Percentiles rank a stretch among this genome's conserved stretches.
Evolutionary conservation across 2,797 vertebrate species (phyloP).

Genomic region (Sebastes miniatus): DNA sequence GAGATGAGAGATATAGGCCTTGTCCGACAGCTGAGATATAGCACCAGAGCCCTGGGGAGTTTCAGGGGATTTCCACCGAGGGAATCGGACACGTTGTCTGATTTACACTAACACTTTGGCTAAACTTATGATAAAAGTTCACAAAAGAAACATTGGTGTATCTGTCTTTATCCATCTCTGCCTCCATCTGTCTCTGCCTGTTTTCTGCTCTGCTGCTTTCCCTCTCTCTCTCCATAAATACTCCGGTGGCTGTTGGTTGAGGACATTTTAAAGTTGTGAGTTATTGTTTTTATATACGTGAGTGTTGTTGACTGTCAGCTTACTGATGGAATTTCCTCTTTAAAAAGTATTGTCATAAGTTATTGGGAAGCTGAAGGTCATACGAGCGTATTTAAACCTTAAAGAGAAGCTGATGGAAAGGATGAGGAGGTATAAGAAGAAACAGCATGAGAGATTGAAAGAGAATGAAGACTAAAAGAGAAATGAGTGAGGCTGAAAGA

Average conservation of each 20-base stretch:
- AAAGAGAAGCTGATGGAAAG: neutral
- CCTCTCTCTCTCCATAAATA: slow-evolving; percentile 26
- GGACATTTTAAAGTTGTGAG: slow-evolving; percentile 2
- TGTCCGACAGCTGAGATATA: slow-evolving; percentile 76
- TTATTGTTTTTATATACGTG: neutral
- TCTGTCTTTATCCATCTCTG: slow-evolving; percentile 62
- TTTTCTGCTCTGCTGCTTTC: slow-evolving; percentile 27
- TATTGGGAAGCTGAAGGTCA: neutral
- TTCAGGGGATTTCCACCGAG: slow-evolving; percentile 81
- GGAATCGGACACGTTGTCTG: slow-evolving; percentile 75
- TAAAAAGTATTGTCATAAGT: neutral
- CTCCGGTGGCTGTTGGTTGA: neutral
- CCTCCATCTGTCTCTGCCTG: slow-evolving; percentile 50
- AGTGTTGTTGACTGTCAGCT: neutral
- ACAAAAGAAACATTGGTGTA: slow-evolving; percentile 66
- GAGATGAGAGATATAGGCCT: slow-evolving; percentile 65
- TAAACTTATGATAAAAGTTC: slow-evolving; percentile 80
- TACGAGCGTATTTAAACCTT: neutral
- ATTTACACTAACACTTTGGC: slow-evolving; percentile 81
- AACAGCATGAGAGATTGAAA: neutral
- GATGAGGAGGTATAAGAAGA: neutral
- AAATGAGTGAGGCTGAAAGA: slow-evolving; percentile 37
- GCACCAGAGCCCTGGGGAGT: slow-evolving; percentile 73
- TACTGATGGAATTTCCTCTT: neutral
- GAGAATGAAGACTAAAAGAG: slow-evolving; percentile 12